Percentiles rank a stretch among this genome's conserved stretches.
phyloP scores from a whole-genome alignment of 2,888 invertebrate genomes.

The Crocallis elinguaria region DNA sequence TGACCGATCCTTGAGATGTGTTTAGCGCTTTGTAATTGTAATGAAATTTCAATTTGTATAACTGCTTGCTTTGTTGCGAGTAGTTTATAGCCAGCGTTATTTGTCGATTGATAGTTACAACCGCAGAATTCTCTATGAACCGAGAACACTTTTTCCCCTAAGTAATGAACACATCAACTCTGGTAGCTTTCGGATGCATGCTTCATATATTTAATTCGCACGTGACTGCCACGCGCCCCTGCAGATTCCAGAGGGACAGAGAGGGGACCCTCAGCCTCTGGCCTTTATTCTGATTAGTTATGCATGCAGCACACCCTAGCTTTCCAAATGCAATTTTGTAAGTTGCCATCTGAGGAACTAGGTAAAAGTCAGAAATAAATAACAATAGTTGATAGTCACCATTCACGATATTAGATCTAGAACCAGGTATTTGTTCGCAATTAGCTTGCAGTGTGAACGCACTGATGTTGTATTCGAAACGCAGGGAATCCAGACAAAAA shows the following conservation, averaged over 20 bases:
- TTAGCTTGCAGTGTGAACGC: too few species aligned
- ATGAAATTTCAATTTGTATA: background rate
- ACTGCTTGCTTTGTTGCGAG: background rate
- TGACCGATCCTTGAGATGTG: conserved; percentile 11
- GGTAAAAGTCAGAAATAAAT: background rate
- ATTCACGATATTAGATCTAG: too few species aligned
- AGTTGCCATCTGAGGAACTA: background rate
- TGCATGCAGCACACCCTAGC: conserved; percentile 48
- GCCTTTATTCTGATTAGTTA: conserved; percentile 48
- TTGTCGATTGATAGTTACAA: background rate
- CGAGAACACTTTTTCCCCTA: conserved; percentile 6
- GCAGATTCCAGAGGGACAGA: conserved; percentile 17
- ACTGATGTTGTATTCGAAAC: background rate
- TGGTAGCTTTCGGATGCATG: conserved; percentile 52
- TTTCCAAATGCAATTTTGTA: conserved; percentile 34
- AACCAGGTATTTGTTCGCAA: too few species aligned
- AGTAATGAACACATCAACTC: conserved; percentile 63
- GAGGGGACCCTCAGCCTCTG: conserved; percentile 31
- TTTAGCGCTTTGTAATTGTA: background rate
- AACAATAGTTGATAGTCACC: background rate
- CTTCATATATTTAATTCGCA: conserved; percentile 49
- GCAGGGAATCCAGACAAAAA: background rate
- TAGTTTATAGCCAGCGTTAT: background rate
- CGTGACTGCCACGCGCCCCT: conserved; percentile 54
- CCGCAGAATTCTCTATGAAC: background rate